A percentile compares a stretch with the other conserved stretches of the same genome.
These are phyloP conservation scores for Drosophila murphyi DNA, from an alignment of 1,140 invertebrate genomes.

Conservation along the genomic window DNA sequence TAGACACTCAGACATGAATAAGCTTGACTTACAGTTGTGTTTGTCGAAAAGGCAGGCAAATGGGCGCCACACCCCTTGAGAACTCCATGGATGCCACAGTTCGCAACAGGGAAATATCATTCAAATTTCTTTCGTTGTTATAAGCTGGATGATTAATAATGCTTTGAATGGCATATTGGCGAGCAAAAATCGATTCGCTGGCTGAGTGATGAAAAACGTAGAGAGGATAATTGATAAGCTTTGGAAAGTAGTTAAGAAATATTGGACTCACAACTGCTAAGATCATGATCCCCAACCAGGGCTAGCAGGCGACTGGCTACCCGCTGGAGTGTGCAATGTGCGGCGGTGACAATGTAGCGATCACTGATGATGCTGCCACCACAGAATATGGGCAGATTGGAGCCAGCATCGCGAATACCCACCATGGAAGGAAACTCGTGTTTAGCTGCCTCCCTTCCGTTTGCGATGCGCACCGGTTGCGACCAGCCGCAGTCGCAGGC, in stretches of 20 bases:
- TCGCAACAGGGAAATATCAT: conserved; percentile 71
- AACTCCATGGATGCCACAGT: conserved; percentile 57
- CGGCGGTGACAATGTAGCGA: conserved; percentile 72
- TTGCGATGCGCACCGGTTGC: conserved; percentile 56
- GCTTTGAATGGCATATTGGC: conserved; percentile 57
- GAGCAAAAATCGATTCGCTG: conserved; percentile 58
- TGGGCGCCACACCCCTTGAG: conserved; percentile 73
- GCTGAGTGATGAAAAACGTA: conserved; percentile 5
- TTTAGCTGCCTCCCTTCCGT: conserved; percentile 62
- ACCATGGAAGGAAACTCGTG: conserved; percentile 80
- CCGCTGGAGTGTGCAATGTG: conserved; percentile 63
- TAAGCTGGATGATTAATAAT: conserved; percentile 70
- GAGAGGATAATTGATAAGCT: no score
- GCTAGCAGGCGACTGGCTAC: conserved; percentile 57
- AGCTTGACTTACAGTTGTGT: conserved; percentile 41
- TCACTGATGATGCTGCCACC: conserved; percentile 69
- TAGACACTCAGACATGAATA: not conserved
- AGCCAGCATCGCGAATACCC: conserved; percentile 56
- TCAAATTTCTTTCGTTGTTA: conserved; percentile 29
- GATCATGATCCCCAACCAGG: conserved; percentile 67
- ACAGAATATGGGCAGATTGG: conserved; percentile 61
- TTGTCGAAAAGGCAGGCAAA: conserved; percentile 70
- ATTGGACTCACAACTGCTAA: conserved; percentile 48
- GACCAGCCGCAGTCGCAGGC: conserved; percentile 81
- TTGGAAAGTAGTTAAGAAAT: not conserved